phyloP scores from a whole-genome alignment of 2,797 vertebrate genomes.

The Cichlasoma orientale region DNA sequence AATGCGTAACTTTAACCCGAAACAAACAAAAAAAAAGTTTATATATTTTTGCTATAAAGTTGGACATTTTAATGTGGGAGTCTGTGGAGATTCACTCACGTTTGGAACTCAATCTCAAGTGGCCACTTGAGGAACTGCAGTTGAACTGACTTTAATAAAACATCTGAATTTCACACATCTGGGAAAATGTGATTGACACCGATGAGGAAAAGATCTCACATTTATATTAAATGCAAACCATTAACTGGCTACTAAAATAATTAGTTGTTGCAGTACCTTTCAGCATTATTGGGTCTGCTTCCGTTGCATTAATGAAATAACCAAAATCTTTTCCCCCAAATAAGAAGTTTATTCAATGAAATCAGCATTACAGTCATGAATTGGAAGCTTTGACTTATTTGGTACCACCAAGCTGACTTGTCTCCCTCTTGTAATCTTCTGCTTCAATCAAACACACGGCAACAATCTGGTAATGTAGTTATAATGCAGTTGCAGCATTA shows the following conservation, averaged over 20 bases:
- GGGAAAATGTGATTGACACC: neutral
- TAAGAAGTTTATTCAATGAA: neutral
- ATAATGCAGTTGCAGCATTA: neutral
- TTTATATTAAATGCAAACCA: neutral
- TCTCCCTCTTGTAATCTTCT: neutral
- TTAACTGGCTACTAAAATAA: neutral
- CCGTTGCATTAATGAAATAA: neutral
- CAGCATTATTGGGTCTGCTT: neutral
- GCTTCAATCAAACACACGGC: too few species aligned
- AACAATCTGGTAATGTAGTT: too few species aligned
- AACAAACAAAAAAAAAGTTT: neutral
- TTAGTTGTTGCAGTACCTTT: neutral
- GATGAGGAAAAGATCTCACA: neutral
- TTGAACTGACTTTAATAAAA: neutral
- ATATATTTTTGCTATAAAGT: neutral
- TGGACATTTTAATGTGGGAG: neutral
- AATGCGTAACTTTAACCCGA: neutral
- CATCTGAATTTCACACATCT: neutral
- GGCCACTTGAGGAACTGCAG: neutral
- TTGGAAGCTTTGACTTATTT: neutral
- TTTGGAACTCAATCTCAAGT: neutral
- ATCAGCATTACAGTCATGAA: neutral
- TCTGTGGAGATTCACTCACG: neutral
- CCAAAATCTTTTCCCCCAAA: neutral
- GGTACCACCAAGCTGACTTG: neutral